A percentile compares a stretch with the other conserved stretches of the same genome.
Conservation (phyloP, 2,888 invertebrate genomes). For the Byasa hedistus region DNA sequence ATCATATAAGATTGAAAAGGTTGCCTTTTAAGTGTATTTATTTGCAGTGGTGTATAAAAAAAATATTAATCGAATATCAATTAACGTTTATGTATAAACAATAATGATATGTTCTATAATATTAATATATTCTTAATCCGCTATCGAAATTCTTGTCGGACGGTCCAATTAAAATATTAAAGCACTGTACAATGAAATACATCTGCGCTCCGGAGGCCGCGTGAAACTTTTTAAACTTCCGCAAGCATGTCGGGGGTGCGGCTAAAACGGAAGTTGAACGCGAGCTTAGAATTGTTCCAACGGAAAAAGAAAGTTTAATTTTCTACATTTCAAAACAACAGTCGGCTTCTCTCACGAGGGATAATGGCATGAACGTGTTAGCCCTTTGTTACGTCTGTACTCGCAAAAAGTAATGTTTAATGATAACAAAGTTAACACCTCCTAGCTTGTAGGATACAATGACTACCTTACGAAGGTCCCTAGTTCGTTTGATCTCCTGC, state of each 20-base stretch:
- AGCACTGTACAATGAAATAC: conserved; percentile 58
- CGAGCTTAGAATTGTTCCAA: conserved; percentile 73
- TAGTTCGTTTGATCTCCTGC: no score
- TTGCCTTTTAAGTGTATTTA: no score
- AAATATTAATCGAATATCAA: no score
- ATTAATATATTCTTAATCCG: no score
- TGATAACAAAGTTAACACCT: neutral
- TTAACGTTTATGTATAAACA: no score
- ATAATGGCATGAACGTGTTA: conserved; percentile 71
- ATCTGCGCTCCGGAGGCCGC: conserved; percentile 64
- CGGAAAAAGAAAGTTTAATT: conserved; percentile 77
- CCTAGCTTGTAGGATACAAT: neutral
- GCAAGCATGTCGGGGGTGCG: conserved; percentile 71
- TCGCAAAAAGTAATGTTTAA: neutral
- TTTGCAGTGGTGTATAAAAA: no score
- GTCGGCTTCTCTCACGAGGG: conserved; percentile 54
- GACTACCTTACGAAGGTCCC: no score
- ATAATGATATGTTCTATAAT: no score
- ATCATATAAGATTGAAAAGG: no score
- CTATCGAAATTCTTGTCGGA: conserved; percentile 39
- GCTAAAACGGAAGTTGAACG: conserved; percentile 76
- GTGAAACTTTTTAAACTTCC: conserved; percentile 71
- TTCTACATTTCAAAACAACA: conserved; percentile 75
- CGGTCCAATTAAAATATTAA: conserved; percentile 66
- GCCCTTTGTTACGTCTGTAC: conserved; percentile 36